Conservation (phyloP, 2,113 vertebrate species). For the Formicarius rufipectus region DNA sequence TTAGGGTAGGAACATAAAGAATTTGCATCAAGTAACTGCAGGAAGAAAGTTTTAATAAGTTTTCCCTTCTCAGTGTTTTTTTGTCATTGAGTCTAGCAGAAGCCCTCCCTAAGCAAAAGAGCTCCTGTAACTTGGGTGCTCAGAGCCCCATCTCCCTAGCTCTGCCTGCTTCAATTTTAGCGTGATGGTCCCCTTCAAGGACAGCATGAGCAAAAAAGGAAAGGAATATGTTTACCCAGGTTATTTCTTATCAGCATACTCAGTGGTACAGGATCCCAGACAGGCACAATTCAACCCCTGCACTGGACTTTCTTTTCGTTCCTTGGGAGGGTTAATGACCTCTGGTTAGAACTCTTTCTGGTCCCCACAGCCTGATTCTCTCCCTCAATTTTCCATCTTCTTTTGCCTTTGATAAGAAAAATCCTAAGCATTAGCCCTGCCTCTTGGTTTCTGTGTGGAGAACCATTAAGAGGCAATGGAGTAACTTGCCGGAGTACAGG, state of each 20-base stretch:
- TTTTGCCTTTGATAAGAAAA: background rate
- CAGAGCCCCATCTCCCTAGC: background rate
- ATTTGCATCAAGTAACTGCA: slow-evolving; percentile 45
- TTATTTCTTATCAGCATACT: background rate
- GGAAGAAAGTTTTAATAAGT: slow-evolving; percentile 21
- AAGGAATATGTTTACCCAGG: background rate
- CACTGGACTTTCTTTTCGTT: background rate
- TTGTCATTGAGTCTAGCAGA: background rate
- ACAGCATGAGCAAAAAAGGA: background rate
- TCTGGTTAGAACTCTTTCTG: background rate
- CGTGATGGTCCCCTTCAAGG: background rate
- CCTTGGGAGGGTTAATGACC: background rate
- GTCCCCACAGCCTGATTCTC: background rate
- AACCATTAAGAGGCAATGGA: slow-evolving; percentile 5
- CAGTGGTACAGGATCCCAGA: background rate
- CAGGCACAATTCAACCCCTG: background rate
- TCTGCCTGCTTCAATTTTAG: background rate
- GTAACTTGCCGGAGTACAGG: background rate
- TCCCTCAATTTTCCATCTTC: background rate
- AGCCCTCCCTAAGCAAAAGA: background rate
- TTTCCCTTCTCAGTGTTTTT: background rate
- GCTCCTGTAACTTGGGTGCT: background rate
- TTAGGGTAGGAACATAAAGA: background rate
- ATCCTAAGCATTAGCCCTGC: background rate
- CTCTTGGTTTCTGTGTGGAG: slow-evolving; percentile 2